Evolutionary conservation across 2,113 vertebrate genomes (phyloP).

Genomic region (Electrona antarctica): DNA sequence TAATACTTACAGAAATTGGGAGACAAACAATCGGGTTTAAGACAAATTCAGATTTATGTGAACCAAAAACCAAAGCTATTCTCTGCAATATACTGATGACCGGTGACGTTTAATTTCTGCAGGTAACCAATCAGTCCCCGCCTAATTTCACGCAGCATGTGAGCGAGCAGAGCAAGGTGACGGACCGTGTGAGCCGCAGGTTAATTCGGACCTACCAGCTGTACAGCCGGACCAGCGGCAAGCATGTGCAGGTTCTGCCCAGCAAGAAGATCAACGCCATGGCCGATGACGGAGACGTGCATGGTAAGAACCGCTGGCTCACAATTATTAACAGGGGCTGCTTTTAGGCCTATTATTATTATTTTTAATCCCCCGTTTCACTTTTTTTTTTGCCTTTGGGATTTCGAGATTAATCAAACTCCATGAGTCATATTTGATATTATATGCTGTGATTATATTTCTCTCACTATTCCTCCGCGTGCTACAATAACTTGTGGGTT

Average conservation of each 20-base stretch:
- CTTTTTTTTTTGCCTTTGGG: no score
- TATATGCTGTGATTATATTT: no score
- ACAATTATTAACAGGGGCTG: no score
- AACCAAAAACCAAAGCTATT: conserved; percentile 15
- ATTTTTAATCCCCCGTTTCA: no score
- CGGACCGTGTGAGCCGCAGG: conserved; percentile 95
- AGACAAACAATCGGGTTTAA: not conserved
- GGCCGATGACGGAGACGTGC: conserved; percentile 95
- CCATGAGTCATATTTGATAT: no score
- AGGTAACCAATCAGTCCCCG: conserved; percentile 99
- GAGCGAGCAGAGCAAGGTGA: conserved; percentile 99
- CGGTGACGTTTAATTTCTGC: conserved; percentile 92
- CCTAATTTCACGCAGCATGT: conserved; percentile 99
- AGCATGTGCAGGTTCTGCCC: conserved; percentile 96
- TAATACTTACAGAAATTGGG: not conserved
- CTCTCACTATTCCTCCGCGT: no score
- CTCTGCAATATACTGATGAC: conserved; percentile 65
- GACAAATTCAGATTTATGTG: not conserved
- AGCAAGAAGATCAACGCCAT: conserved; percentile 99
- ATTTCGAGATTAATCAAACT: no score
- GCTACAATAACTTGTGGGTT: no score
- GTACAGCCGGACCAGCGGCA: conserved; percentile 98
- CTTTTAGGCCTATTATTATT: no score
- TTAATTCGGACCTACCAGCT: conserved; percentile 98
- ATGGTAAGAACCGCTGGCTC: conserved; percentile 82